A percentile compares a stretch with the other conserved stretches of the same genome.
Evolutionary conservation across 1,140 invertebrate genomes (phyloP).

Genomic region (Venustaconcha ellipsiformis): DNA sequence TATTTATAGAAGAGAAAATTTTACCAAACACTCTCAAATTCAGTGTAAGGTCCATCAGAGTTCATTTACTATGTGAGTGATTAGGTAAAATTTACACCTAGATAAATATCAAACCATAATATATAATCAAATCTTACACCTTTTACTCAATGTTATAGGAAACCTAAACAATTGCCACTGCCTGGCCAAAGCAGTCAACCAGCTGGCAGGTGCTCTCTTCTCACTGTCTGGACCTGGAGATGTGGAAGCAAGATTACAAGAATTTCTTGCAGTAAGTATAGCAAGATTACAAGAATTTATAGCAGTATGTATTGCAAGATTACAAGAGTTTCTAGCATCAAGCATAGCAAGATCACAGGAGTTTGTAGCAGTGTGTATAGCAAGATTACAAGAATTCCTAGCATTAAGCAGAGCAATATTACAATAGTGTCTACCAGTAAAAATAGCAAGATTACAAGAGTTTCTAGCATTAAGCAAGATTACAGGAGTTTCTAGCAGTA

Average conservation of each 20-base stretch:
- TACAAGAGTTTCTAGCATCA: slow-evolving; percentile 97
- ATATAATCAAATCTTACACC: not conserved
- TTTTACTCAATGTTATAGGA: slow-evolving; percentile 63
- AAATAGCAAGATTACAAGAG: slow-evolving; percentile 26
- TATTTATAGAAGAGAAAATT: no score
- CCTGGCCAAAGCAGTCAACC: slow-evolving; percentile 92
- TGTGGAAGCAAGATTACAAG: slow-evolving; percentile 97
- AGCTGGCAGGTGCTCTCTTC: slow-evolving; percentile 95
- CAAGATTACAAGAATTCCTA: no score
- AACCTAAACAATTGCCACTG: slow-evolving; percentile 99
- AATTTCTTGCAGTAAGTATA: slow-evolving; percentile 87
- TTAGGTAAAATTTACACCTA: no score
- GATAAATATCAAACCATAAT: no score
- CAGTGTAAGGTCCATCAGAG: no score
- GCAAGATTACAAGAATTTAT: slow-evolving; percentile 78
- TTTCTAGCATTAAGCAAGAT: slow-evolving; percentile 76
- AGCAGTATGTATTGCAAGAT: slow-evolving; percentile 84
- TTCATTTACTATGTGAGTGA: no score
- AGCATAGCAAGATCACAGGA: slow-evolving; percentile 92
- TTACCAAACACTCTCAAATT: no score
- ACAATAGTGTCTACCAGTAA: slow-evolving; percentile 95
- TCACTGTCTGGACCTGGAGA: slow-evolving; percentile 95
- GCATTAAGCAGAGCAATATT: slow-evolving; percentile 79
- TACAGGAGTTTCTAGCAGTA: slow-evolving; percentile 91
- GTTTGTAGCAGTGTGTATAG: slow-evolving; percentile 84